These are phyloP conservation scores for Notamacropus eugenii DNA, from an alignment of 2,797 vertebrate genomes.

Conservation along the genomic window DNA sequence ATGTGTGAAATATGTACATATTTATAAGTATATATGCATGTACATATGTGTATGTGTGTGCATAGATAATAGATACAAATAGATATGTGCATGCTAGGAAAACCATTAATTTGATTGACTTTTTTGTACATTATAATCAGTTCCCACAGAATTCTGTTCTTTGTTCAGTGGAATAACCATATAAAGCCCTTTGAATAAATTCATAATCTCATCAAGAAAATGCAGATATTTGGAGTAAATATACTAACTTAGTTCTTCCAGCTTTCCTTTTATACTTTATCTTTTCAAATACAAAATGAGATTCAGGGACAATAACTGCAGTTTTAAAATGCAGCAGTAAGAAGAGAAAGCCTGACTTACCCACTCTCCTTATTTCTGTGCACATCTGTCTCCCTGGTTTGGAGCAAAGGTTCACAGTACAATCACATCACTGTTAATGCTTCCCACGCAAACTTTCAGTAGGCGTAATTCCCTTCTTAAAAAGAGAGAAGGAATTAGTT, in stretches of 20 bases:
- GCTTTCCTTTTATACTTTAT: slow-evolving; percentile 15
- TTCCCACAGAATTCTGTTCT: neutral
- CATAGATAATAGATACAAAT: no score
- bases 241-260: slow-evolving; percentile 51
- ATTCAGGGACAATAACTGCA: slow-evolving; percentile 11
- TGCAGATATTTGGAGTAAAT: slow-evolving; percentile 16
- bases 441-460: neutral
- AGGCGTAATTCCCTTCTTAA: neutral
- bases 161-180: neutral
- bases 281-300: slow-evolving; percentile 4
- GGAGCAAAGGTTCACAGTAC: neutral
- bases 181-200: slow-evolving; percentile 8
- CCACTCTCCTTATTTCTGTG: neutral
- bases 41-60: no score
- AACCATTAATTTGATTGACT: neutral
- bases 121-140: neutral
- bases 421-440: neutral
- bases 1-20: neutral
- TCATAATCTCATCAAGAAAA: slow-evolving; percentile 2
- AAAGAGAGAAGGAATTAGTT: neutral
- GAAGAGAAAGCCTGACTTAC: slow-evolving; percentile 37
- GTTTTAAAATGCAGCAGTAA: slow-evolving; percentile 27
- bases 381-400: neutral
- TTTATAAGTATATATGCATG: neutral
- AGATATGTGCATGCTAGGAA: neutral